These are phyloP conservation scores for Dasysyrphus tricinctus DNA, from an alignment of 2,888 invertebrate genomes.

Conservation along the genomic window DNA sequence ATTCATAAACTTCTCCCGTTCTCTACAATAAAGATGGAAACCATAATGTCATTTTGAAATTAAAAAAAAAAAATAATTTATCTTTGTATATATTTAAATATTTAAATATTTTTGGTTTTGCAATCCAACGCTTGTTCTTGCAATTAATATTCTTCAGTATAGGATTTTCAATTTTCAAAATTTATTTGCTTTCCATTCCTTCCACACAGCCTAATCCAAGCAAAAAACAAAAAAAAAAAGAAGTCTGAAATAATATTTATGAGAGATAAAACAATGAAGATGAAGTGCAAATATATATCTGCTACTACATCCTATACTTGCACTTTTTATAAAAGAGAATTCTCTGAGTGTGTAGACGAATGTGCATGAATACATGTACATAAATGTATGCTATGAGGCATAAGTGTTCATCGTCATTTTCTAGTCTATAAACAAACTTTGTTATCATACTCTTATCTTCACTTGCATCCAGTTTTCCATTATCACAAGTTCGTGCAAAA, in stretches of 20 bases:
- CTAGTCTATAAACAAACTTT: slow-evolving; percentile 73
- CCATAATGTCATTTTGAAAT: too few species aligned
- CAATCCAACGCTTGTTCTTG: slow-evolving; percentile 41
- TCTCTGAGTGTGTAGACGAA: not conserved
- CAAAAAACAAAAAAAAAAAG: slow-evolving; percentile 40
- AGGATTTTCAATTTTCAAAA: slow-evolving; percentile 34
- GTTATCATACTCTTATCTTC: slow-evolving; percentile 74
- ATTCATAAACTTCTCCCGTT: too few species aligned
- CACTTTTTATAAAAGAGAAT: slow-evolving; percentile 24
- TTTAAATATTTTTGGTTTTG: not conserved
- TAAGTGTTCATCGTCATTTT: slow-evolving; percentile 66
- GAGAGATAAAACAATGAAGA: slow-evolving; percentile 59
- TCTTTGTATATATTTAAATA: not conserved
- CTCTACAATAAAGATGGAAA: too few species aligned
- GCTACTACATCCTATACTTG: not conserved
- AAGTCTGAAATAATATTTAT: slow-evolving; percentile 61
- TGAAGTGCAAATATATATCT: slow-evolving; percentile 48
- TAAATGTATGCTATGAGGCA: slow-evolving; percentile 10
- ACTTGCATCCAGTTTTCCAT: slow-evolving; percentile 72
- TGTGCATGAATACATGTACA: slow-evolving; percentile 17
- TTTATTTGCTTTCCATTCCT: slow-evolving; percentile 61
- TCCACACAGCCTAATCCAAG: slow-evolving; percentile 49
- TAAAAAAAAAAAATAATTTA: too few species aligned
- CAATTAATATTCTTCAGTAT: slow-evolving; percentile 47
- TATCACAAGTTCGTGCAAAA: slow-evolving; percentile 66